A percentile compares a stretch with the other conserved stretches of the same genome.
phyloP scores from a whole-genome alignment of 2,797 vertebrate species.

The Anguilla megastoma region DNA sequence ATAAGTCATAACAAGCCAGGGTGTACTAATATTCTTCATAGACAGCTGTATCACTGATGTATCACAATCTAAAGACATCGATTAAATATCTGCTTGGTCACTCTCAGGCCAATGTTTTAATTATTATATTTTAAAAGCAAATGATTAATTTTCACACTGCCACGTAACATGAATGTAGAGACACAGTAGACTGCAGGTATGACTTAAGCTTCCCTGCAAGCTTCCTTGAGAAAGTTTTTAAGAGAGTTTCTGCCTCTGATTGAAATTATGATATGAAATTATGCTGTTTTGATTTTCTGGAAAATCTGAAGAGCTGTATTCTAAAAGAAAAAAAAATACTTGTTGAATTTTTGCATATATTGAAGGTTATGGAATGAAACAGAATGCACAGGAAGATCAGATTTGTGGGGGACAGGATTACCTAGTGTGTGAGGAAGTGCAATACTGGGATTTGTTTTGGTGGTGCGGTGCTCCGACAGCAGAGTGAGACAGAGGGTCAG shows the following conservation, averaged over 20 bases:
- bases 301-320: neutral
- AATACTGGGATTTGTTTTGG: neutral
- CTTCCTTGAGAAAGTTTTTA: neutral
- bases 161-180: neutral
- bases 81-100: neutral
- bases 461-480: neutral
- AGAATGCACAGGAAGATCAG: constrained; percentile 2
- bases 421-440: neutral
- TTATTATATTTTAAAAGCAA: neutral
- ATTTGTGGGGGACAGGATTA: constrained; percentile 25
- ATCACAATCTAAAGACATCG: neutral
- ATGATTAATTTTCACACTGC: neutral
- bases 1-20: neutral
- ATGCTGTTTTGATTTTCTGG: neutral
- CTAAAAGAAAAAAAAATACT: neutral
- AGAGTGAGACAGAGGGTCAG: neutral
- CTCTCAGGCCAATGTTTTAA: neutral
- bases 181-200: neutral
- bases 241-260: neutral
- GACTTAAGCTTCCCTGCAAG: neutral
- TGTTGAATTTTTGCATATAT: neutral
- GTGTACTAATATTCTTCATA: neutral
- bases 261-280: neutral
- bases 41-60: neutral
- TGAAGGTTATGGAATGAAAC: neutral